phyloP scores from a whole-genome alignment of 2,113 vertebrate genomes.

The Eidolon helvum region DNA sequence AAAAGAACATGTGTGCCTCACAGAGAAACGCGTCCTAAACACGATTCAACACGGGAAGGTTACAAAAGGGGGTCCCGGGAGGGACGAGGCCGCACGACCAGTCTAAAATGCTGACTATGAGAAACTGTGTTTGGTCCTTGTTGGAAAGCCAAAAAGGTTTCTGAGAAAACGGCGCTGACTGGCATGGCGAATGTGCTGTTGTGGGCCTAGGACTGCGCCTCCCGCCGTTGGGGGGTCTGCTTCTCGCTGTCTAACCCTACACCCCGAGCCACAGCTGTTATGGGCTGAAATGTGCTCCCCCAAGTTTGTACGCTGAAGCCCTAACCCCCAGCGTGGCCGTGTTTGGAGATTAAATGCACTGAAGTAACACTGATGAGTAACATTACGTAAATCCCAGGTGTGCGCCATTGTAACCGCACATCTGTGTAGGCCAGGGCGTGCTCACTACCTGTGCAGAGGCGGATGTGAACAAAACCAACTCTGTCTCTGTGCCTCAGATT shows the following conservation, averaged over 20 bases:
- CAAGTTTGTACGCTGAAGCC: no score
- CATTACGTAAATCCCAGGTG: accelerated
- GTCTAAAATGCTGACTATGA: not conserved
- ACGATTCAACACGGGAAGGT: accelerated
- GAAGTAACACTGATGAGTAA: not conserved
- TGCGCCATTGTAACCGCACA: no score
- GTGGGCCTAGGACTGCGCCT: not conserved
- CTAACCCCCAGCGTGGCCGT: not conserved
- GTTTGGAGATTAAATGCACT: not conserved
- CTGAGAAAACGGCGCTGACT: not conserved
- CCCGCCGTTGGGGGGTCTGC: not conserved
- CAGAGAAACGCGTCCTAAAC: not conserved
- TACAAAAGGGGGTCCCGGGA: not conserved
- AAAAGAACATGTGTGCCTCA: accelerated
- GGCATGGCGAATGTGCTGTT: accelerated
- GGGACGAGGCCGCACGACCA: not conserved
- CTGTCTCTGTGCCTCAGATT: not conserved
- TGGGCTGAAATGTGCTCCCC: not conserved
- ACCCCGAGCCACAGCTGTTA: not conserved
- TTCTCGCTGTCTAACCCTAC: not conserved
- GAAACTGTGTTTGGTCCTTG: not conserved
- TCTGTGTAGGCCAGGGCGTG: accelerated
- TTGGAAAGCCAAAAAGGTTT: not conserved
- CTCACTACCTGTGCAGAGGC: not conserved
- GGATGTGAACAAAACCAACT: not conserved